Evolutionary conservation across 2,113 vertebrate genomes (phyloP).

Genomic region (Pollachius pollachius): DNA sequence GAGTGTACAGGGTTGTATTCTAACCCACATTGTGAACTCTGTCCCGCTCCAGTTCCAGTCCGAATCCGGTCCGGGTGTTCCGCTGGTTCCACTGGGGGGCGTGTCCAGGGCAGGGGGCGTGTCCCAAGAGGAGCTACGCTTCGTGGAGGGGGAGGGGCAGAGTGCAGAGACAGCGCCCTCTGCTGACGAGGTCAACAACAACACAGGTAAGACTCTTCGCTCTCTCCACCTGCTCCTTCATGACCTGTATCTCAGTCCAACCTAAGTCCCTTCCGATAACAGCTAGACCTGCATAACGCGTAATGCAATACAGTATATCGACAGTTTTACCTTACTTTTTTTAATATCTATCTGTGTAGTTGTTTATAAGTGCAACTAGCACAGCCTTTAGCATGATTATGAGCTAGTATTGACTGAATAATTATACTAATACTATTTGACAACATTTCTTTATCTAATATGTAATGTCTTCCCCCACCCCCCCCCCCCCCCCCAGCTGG

Average conservation of each 20-base stretch:
- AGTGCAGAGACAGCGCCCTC: slow-evolving; percentile 80
- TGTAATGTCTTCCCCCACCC: background rate
- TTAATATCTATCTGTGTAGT: background rate
- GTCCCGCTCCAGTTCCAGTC: slow-evolving; percentile 84
- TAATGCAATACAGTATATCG: background rate
- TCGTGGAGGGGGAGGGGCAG: slow-evolving; percentile 94
- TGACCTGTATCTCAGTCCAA: background rate
- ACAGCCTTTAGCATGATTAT: no score
- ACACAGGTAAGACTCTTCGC: slow-evolving; percentile 83
- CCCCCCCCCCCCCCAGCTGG: slow-evolving; percentile 53
- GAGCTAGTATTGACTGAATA: no score
- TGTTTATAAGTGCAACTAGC: no score
- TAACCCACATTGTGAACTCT: background rate
- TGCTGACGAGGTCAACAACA: slow-evolving; percentile 96
- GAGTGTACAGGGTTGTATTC: background rate
- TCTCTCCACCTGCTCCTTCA: no score
- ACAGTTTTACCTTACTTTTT: background rate
- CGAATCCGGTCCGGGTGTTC: slow-evolving; percentile 79
- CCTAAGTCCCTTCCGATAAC: no score
- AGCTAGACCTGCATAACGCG: background rate
- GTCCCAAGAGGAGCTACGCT: slow-evolving; percentile 93
- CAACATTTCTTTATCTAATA: background rate
- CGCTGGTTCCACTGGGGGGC: slow-evolving; percentile 79
- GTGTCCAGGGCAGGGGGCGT: slow-evolving; percentile 83
- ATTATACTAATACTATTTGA: no score